Evolutionary conservation across 2,113 vertebrate genomes (phyloP), one percentile per base, ranked within the genome.

Genomic region (Seriola aureovittata): DNA sequence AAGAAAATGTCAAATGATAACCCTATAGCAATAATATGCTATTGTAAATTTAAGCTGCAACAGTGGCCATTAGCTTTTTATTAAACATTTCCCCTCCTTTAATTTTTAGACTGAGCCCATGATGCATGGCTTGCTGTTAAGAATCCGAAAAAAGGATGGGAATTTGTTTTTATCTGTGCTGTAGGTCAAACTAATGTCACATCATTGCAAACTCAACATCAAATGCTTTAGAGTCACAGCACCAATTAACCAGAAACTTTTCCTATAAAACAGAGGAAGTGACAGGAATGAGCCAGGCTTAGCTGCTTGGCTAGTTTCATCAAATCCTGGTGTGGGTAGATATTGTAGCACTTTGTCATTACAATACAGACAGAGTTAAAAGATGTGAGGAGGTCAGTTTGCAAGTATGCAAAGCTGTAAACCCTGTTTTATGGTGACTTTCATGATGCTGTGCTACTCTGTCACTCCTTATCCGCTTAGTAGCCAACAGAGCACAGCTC

Each of bases 391-490:
- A 75, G 82, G 80, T 87, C 79, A 81, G 59, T 87, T 87, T 92
- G 84, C 29, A 29, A 87, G 66, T 75, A 85, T 83, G 84, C 78
- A 88, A 85, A 92, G 88, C 81, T 75, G 64, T 93, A 92, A 94
- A 92, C 60, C 67, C 71, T 62, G 55, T 84, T 93, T 93, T 90
- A 93, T 92, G 84, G 85, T 14, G 76, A 84, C 90, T 91, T 93
- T 93, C 83, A 93, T 75, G 86, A 91, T 85, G 67, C 81, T 80
- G 68, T 60, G 54, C 87, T 65, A 72, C 71, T 87, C 78, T 82
- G 79, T 85, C 93, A 91, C 80, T 93, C 77, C 90, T 93, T 91
- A 93, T 92, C 90, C 84, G 73, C 85, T 86, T 63, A 81, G 82
- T 76, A 82, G 79, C 86, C 50, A 67, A 89, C 87, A 69, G 81